Conservation (phyloP, 2,797 vertebrate species). For the Distichodus sexfasciatus region DNA sequence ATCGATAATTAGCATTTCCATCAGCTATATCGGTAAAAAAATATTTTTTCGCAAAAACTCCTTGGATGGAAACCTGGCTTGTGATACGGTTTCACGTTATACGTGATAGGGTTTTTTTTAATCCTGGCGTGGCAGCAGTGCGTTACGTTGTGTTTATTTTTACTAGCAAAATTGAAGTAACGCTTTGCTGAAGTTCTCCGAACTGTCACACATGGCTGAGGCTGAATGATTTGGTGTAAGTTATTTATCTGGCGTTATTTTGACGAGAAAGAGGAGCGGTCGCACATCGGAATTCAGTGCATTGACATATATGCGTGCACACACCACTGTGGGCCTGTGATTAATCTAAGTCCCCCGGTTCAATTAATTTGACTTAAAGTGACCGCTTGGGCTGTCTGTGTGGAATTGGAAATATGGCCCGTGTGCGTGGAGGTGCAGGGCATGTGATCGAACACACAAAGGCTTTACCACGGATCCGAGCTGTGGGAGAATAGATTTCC, state of each 20-base stretch:
- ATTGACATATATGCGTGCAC: conserved; percentile 26
- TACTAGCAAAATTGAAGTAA: too few species aligned
- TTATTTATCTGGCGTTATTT: conserved; percentile 28
- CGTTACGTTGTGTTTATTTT: too few species aligned
- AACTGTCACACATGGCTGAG: conserved; percentile 49
- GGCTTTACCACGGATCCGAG: conserved; percentile 41
- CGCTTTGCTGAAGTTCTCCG: conserved; percentile 46
- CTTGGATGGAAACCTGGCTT: too few species aligned
- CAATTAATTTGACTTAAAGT: conserved; percentile 57
- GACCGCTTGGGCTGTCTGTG: conserved; percentile 45
- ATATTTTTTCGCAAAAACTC: too few species aligned
- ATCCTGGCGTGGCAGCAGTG: too few species aligned
- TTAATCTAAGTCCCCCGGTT: conserved; percentile 46
- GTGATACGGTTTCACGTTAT: too few species aligned
- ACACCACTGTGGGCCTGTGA: conserved; percentile 40
- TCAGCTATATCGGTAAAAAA: too few species aligned
- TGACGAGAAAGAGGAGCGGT: conserved; percentile 29
- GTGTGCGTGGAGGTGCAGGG: conserved; percentile 36
- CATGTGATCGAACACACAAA: conserved; percentile 53
- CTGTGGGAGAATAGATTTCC: conserved; percentile 69
- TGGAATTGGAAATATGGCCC: conserved; percentile 52
- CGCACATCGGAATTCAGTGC: conserved; percentile 27
- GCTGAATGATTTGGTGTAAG: conserved; percentile 29
- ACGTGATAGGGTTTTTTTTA: too few species aligned
- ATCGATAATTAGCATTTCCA: too few species aligned